Percentiles rank a stretch among this genome's conserved stretches.
These are phyloP conservation scores for Nilaparvata lugens DNA, from an alignment of 1,140 invertebrate species.

Conservation along the genomic window DNA sequence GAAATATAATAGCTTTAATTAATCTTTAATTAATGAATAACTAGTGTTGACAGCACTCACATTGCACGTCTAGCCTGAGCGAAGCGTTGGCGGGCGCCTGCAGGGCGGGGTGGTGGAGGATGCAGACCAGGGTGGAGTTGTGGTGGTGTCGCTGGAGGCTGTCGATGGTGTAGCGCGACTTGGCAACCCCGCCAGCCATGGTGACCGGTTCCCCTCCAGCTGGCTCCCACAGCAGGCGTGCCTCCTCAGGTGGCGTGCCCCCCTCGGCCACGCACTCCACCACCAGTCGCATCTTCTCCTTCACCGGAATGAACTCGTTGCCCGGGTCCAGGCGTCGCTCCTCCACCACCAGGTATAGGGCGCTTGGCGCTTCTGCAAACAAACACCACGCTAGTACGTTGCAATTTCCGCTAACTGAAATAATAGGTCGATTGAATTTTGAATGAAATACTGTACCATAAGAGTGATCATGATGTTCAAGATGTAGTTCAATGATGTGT, in stretches of 20 bases:
- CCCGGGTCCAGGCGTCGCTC: constrained; percentile 67
- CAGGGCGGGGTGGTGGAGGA: constrained; percentile 59
- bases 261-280: constrained; percentile 75
- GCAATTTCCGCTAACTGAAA: no score
- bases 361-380: constrained; percentile 59
- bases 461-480: no score
- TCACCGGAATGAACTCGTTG: constrained; percentile 72
- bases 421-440: no score
- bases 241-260: constrained; percentile 42
- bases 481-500: no score
- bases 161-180: constrained; percentile 52
- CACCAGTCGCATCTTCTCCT: constrained; percentile 66
- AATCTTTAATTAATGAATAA: no score
- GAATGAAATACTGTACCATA: no score
- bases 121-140: constrained; percentile 62
- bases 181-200: constrained; percentile 33
- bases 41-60: constrained; percentile 56
- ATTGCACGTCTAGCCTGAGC: constrained; percentile 69
- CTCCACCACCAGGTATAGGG: constrained; percentile 70
- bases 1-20: no score
- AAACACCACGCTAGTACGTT: no score
- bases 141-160: constrained; percentile 60
- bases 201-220: neutral
- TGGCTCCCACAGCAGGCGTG: constrained; percentile 27
- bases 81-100: constrained; percentile 56